These are phyloP conservation scores for Aporophyla nigra DNA, from an alignment of 2,888 invertebrate species.

Conservation along the genomic window DNA sequence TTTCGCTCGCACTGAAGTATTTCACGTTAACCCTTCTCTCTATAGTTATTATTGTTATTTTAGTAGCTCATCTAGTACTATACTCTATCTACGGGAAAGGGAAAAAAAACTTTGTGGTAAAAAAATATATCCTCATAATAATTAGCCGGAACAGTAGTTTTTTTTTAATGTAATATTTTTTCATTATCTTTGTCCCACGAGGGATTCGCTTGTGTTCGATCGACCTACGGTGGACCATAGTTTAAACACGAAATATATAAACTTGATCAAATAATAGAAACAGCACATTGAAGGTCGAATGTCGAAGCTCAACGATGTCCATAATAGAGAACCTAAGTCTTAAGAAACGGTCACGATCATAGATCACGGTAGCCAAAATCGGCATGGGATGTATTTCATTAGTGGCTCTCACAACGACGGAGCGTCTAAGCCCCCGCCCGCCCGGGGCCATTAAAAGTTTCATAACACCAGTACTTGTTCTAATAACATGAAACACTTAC, in stretches of 20 bases:
- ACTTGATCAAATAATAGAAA: not conserved
- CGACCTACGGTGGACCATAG: not conserved
- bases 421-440: not conserved
- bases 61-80: too few species aligned
- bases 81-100: not conserved
- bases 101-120: not conserved
- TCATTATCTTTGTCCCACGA: too few species aligned
- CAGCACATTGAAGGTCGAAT: not conserved
- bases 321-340: not conserved
- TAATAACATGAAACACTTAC: conserved; percentile 23
- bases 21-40: too few species aligned
- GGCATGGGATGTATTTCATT: not conserved
- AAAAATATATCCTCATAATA: too few species aligned
- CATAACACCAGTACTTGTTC: not conserved
- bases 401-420: not conserved
- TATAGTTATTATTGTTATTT: too few species aligned
- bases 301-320: not conserved
- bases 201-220: too few species aligned
- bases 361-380: not conserved
- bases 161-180: too few species aligned
- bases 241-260: not conserved
- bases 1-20: too few species aligned
- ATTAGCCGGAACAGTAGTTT: too few species aligned
- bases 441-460: not conserved
- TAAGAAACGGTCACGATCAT: not conserved